A percentile compares a stretch with the other conserved stretches of the same genome.
These are phyloP conservation scores for Acutogordius australiensis DNA, from an alignment of 2,888 invertebrate genomes.

Conservation along the genomic window DNA sequence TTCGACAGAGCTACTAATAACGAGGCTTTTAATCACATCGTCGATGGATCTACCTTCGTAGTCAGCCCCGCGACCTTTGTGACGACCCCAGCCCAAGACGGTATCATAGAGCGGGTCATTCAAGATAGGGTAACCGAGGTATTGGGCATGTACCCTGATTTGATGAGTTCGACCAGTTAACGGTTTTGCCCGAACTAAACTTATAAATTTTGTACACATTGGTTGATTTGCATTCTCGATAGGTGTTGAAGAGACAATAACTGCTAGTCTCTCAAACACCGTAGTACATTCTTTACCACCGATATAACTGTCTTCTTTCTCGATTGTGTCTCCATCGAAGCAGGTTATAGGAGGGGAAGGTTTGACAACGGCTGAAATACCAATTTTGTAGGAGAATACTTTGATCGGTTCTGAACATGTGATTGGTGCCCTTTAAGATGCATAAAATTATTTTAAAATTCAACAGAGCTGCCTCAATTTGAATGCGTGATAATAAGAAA, in stretches of 20 bases:
- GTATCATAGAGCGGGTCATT: conserved; percentile 92
- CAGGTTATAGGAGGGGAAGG: too few species aligned
- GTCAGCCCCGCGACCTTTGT: conserved; percentile 58
- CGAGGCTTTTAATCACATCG: background rate
- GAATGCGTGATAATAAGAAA: too few species aligned
- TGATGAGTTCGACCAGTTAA: conserved; percentile 94
- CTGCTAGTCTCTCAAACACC: conserved; percentile 45
- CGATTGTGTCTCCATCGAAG: too few species aligned
- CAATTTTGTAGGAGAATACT: conserved; percentile 43
- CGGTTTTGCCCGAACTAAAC: conserved; percentile 70
- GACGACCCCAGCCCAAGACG: conserved; percentile 56
- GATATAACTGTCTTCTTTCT: too few species aligned
- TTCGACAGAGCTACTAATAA: background rate
- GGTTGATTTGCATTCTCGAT: background rate
- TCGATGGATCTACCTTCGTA: conserved; percentile 31
- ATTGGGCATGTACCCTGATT: conserved; percentile 88
- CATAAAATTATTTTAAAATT: too few species aligned
- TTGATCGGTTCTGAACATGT: conserved; percentile 20
- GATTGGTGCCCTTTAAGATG: conserved; percentile 17
- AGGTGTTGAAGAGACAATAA: background rate
- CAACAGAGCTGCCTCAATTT: too few species aligned
- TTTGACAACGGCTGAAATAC: conserved; percentile 66
- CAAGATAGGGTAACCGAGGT: conserved; percentile 81
- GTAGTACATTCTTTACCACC: conserved; percentile 51
- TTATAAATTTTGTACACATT: conserved; percentile 33